Base-by-base conservation (phyloP, 2,888 invertebrate genomes). In the Liopterus haemorrhoidalis region DNA sequence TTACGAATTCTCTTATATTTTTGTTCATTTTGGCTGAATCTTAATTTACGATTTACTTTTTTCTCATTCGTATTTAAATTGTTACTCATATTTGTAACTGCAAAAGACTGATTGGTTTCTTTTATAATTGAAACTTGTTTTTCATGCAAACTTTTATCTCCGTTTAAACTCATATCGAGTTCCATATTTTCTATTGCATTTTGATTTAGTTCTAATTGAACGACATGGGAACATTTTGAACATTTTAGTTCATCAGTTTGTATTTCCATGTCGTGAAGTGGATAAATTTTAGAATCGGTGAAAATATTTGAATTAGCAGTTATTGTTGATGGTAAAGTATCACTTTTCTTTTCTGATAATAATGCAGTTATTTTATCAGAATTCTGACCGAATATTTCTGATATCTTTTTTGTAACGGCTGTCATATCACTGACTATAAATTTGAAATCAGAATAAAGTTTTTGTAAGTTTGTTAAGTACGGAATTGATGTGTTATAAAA, bases 171-270 rank as follows among this genome's bases (percentile, higher is more conserved):
- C n/a, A n/a, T 5, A 19, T 20, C 20, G 12, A 19, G 4, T 20
- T 15, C 12, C 15, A 24, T 12, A 16, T n/a, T 25, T 37, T 37
- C 11, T 16, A 11, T 19, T 11, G 27, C 16, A 11, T 3, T 6
- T 16, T 8, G 41, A 32, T 1, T 41, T 41, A 6, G n/a, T n/a
- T n/a, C n/a, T n/a, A 32, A 41, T 19, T 41, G 12, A 30, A 44
- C 15, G 9, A 31, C 6, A 30, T 30, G 19, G 30, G 40, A 33
- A 39, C 54, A 53, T 18, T 54, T 48, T 12, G 30, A 21, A 30
- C 52, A 53, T 9, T 8, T 4, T 11, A 49, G 18, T 38, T 31
- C 12, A 25, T 55, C 54, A 12, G 58, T 58, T 49, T 58, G 58
- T 8, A 38, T 38, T 22, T 37, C 46, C 15, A 22, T 37, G 32